Percentiles rank a stretch among this genome's conserved stretches.
Conservation (phyloP, 2,797 vertebrate genomes). For the Zenarchopterus dispar region DNA sequence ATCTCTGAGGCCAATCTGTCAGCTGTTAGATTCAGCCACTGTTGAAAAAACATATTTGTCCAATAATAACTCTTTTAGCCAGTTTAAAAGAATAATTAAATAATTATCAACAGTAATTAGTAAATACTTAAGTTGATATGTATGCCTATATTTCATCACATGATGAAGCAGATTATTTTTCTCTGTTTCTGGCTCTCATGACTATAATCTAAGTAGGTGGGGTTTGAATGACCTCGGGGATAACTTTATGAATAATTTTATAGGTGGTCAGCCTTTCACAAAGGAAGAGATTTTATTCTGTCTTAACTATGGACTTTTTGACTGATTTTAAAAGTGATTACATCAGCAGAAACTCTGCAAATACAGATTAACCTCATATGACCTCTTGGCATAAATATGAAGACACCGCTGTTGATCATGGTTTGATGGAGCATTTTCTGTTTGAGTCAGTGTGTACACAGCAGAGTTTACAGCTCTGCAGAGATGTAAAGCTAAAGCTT, state of each 20-base stretch:
- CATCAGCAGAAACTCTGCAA: not conserved
- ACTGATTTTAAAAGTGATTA: not conserved
- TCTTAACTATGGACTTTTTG: not conserved
- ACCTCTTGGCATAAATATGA: too few relatives aligned
- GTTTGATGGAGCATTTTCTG: too few relatives aligned
- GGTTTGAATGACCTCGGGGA: conserved; percentile 27
- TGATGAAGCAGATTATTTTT: conserved; percentile 1
- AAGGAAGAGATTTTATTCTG: not conserved
- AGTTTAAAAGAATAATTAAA: too few relatives aligned
- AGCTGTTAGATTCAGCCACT: too few relatives aligned
- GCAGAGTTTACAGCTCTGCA: too few relatives aligned
- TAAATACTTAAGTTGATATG: not conserved
- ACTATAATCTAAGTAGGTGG: conserved; percentile 19
- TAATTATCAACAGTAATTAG: not conserved
- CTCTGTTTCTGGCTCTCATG: conserved; percentile 10
- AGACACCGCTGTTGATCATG: too few relatives aligned
- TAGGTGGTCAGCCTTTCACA: conserved; percentile 32
- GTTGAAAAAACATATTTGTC: too few relatives aligned
- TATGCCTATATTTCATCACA: not conserved
- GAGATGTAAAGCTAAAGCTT: too few relatives aligned
- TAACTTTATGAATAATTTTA: conserved; percentile 50
- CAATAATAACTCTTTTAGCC: too few relatives aligned
- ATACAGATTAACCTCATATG: not conserved
- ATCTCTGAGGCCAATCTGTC: too few relatives aligned
- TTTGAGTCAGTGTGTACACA: too few relatives aligned